Base-by-base conservation (phyloP, 2,888 invertebrate genomes). In the Cosmorhoe ocellata region DNA sequence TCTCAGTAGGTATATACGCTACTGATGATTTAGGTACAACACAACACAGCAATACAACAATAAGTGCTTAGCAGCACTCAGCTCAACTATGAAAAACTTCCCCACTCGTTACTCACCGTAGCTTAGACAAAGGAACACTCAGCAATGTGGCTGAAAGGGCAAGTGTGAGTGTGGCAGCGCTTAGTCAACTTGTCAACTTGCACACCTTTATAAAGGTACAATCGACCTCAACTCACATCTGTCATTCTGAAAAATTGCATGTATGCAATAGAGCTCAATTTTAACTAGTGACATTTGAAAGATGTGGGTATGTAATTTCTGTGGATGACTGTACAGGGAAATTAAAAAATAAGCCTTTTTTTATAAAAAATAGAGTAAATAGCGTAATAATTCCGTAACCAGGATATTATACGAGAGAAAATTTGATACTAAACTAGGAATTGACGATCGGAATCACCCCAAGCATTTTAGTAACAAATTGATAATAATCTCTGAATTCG, bases 61-160 rank as follows among this genome's bases (percentile, higher is more conserved):
- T n/a, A n/a, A n/a, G n/a, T n/a, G n/a, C n/a, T n/a, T n/a, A n/a
- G n/a, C n/a, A n/a, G n/a, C n/a, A n/a, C n/a, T n/a, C n/a, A 18
- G 18, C 18, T 18, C 5, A 18, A 18, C 2, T 51, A 49, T 43
- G 49, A 57, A 55, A n/a, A n/a, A n/a, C n/a, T 59, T 53, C 51
- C 32, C 38, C 47, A 43, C 45, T 48, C 14, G 36, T 57, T 54
- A 57, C 47, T 57, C 53, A 55, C 45, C 31, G 9, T 10, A 46
- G 27, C 31, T 27, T 26, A 54, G 49, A 58, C 58, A 56, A 55
- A 55, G 58, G 43, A 44, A 38, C 43, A 36, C 42, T 51, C 33
- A 24, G 37, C 42, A 4, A 24, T 43, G 48, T 47, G 44, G 47
- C 33, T 43, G 42, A 56, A 54, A 56, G 51, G 56, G 47, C 58